A percentile compares a stretch with the other conserved stretches of the same genome.
Evolutionary conservation across 2,888 invertebrate species (phyloP).

Genomic region (Apocheima hispidaria): DNA sequence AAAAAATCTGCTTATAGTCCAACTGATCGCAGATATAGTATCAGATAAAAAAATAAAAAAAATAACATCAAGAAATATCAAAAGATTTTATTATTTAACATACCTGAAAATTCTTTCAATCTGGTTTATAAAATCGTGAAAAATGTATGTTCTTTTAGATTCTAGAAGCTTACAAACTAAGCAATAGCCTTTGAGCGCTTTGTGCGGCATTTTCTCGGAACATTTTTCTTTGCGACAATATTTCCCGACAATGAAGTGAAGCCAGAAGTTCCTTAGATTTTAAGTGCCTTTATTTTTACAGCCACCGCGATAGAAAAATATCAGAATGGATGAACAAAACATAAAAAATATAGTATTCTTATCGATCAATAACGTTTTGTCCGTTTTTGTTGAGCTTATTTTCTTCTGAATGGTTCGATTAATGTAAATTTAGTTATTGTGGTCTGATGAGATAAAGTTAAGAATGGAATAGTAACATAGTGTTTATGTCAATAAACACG

Average conservation of each 20-base stretch:
- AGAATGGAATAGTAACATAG: no score
- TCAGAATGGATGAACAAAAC: no score
- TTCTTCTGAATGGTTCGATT: no score
- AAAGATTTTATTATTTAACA: no score
- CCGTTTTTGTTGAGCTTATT: no score
- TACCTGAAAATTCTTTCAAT: constrained; percentile 1
- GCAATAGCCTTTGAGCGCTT: constrained; percentile 3
- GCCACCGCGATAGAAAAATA: background rate
- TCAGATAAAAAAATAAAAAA: background rate
- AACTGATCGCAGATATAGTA: no score
- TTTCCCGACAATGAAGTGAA: background rate
- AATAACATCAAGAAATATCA: background rate
- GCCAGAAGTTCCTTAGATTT: background rate
- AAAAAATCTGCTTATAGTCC: no score
- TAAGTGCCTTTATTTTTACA: background rate
- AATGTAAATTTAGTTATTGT: no score
- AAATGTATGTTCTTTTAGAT: background rate
- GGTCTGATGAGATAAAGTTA: no score
- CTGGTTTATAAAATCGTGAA: background rate
- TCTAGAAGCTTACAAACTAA: background rate
- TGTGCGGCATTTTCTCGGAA: background rate
- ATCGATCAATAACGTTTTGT: no score
- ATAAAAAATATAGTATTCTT: no score
- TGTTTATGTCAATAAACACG: no score
- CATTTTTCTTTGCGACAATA: background rate